phyloP scores from a whole-genome alignment of 2,113 vertebrate species.

The Crocuta crocuta region DNA sequence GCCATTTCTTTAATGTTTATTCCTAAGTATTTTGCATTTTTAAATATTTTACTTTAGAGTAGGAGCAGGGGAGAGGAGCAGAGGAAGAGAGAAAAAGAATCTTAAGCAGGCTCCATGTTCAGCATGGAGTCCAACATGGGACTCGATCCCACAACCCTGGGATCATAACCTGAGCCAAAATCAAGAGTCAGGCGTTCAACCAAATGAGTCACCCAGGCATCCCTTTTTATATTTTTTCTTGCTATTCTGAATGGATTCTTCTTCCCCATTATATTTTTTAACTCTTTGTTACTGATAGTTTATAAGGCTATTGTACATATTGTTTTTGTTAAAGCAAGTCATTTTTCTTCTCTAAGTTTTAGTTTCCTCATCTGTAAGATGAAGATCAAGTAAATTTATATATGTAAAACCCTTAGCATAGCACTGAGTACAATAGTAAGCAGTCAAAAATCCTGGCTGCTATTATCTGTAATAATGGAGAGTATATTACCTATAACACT shows the following conservation, averaged over 20 bases:
- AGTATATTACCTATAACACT: neutral
- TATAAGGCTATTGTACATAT: conserved; percentile 9
- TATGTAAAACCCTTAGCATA: neutral
- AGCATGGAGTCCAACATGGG: no score
- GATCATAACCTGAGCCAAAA: no score
- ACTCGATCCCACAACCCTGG: no score
- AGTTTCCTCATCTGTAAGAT: conserved; percentile 12
- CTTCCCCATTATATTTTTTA: neutral
- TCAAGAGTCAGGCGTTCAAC: no score
- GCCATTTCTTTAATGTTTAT: neutral
- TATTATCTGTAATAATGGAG: neutral
- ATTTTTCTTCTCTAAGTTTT: conserved; percentile 27
- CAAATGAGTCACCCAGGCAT: no score
- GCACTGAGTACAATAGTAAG: conserved; percentile 1
- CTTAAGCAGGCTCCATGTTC: no score
- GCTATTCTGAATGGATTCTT: neutral
- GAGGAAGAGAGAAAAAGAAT: no score
- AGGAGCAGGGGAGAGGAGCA: no score
- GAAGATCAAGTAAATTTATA: neutral
- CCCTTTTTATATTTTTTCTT: conserved; percentile 47
- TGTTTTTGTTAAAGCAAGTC: conserved; percentile 48
- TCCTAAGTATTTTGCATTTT: conserved; percentile 18
- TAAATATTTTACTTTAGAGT: no score
- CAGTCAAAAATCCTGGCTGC: neutral
- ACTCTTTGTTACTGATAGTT: neutral